Conservation (phyloP, 1,140 invertebrate species). For the Aleiodes sp. region DNA sequence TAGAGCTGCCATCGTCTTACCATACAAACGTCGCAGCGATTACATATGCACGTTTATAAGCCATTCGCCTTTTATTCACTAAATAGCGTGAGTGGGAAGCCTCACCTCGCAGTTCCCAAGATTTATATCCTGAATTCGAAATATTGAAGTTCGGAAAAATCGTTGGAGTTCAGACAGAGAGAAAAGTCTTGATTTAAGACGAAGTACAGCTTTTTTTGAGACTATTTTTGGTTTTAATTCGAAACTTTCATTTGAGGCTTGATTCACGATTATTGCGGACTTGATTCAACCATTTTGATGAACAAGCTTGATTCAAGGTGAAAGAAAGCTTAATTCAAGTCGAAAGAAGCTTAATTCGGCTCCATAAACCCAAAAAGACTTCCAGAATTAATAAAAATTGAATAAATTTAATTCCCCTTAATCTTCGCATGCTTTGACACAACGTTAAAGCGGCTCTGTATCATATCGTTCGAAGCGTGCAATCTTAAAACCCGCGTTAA, state of each 20-base stretch:
- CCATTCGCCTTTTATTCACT: slow-evolving; percentile 44
- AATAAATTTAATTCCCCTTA: not conserved
- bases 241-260: too few relatives aligned
- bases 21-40: slow-evolving; percentile 61
- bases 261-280: too few relatives aligned
- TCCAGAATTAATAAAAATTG: not conserved
- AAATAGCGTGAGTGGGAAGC: slow-evolving; percentile 46
- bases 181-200: not conserved
- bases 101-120: slow-evolving; percentile 15
- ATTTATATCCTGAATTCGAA: not conserved
- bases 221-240: too few relatives aligned
- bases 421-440: slow-evolving; percentile 1
- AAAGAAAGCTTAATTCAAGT: too few relatives aligned
- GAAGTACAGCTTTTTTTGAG: too few relatives aligned
- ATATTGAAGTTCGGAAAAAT: not conserved
- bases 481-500: not conserved
- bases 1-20: slow-evolving; percentile 63
- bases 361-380: too few relatives aligned
- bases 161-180: not conserved
- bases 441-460: not conserved
- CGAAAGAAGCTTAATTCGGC: too few relatives aligned
- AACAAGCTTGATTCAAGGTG: too few relatives aligned
- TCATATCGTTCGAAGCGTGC: slow-evolving; percentile 7
- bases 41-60: slow-evolving; percentile 49
- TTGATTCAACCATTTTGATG: too few relatives aligned